These are phyloP conservation scores for Harlomillsia oculata DNA, from an alignment of 1,140 invertebrate genomes.

Conservation along the genomic window DNA sequence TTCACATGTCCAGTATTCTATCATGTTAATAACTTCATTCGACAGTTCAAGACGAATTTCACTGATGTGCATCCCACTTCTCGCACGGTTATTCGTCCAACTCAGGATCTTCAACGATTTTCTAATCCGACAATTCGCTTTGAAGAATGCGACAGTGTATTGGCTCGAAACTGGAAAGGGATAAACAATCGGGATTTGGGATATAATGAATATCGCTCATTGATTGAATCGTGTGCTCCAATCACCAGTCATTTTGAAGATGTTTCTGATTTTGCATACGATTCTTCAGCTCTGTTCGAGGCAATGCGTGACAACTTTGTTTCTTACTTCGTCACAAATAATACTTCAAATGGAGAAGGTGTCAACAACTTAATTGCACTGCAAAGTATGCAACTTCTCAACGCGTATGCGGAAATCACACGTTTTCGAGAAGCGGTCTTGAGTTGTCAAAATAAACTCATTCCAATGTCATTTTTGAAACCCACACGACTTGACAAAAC, in stretches of 20 bases:
- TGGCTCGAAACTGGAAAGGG: conserved; percentile 15
- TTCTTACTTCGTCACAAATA: conserved; percentile 7
- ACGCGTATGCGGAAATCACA: conserved; percentile 12
- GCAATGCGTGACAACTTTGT: conserved; percentile 23
- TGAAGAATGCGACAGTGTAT: conserved; percentile 16
- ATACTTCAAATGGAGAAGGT: not conserved
- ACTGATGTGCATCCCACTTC: conserved; percentile 13
- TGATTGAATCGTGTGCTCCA: conserved; percentile 17
- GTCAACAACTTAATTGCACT: conserved; percentile 14
- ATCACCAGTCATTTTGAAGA: conserved; percentile 9
- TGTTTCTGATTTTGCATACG: conserved; percentile 1
- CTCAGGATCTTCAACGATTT: conserved; percentile 2
- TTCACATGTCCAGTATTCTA: conserved; percentile 26
- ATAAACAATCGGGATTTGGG: conserved; percentile 11
- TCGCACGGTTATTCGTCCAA: not conserved
- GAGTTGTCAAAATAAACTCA: conserved; percentile 19
- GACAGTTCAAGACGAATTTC: conserved; percentile 12
- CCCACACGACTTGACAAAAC: conserved; percentile 15
- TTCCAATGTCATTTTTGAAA: conserved; percentile 19
- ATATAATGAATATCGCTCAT: not conserved
- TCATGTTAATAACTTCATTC: conserved; percentile 16
- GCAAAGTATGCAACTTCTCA: conserved; percentile 8
- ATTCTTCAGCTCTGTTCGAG: conserved; percentile 3
- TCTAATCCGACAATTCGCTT: conserved; percentile 8
- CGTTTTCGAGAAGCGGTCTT: conserved; percentile 17